Base-by-base conservation (phyloP, 2,797 vertebrate genomes). In the Chrosomus eos region DNA sequence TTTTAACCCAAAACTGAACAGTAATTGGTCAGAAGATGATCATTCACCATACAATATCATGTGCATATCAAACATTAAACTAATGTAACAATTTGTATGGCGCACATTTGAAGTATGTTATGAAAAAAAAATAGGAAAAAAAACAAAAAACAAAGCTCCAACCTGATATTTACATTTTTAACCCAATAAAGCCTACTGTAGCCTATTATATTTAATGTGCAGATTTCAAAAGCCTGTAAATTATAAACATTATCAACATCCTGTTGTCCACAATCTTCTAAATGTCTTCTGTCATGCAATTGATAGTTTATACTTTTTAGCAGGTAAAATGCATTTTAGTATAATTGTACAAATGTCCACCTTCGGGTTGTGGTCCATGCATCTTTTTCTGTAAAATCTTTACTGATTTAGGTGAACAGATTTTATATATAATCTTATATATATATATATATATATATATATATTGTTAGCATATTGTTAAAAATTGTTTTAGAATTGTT, bases 41-140 rank as follows among this genome's bases (percentile, higher is more conserved):
- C 26, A 18, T 86, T 81, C 40, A 73, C 23, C 40, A 40, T 80
- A 62, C 2, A 70, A 38, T 43, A 71, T 81, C 48, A 81, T 55
- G n/a, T 71, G 66, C n/a, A 28, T 58, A 36, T 81, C 36, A 43
- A 71, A 81, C 36, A 28, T 81, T 38, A 70, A 55, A 28, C 21
- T 36, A 60, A 26, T 14, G 40, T 40, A 40, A 40, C 40, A 40
- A 11, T 40, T 40, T 40, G 9, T 11, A 40, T 40, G 40, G 36
- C 7, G 36, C 36, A 38, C 36, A 7, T 38, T 38, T 38, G 36
- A 38, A 38, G 36, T 38, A 38, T 38, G 36, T 38, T 38, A 38
- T 38, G 36, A 40, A 11, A 9, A 40, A 40, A 33, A 4, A 40
- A 40, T 40, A 10, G 11, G 40, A 0, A 40, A 10, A 40, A 9